These are phyloP conservation scores for Dicycla oo DNA, from an alignment of 2,888 invertebrate species.

Conservation along the genomic window DNA sequence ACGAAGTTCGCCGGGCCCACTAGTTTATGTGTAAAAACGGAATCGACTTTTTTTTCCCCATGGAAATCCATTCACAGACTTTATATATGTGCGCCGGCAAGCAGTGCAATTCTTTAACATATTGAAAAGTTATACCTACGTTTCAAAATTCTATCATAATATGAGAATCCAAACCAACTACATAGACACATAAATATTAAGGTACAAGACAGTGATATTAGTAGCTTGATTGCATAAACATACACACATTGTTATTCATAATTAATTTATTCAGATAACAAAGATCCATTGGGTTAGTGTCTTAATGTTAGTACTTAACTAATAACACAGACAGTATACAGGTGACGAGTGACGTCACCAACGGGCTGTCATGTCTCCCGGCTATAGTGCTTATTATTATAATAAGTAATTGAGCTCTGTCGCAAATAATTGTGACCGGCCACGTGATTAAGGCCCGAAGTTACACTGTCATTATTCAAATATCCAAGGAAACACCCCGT, in stretches of 20 bases:
- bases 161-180: not conserved
- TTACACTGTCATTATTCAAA: constrained; percentile 11
- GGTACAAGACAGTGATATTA: not conserved
- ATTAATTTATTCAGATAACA: too few relatives aligned
- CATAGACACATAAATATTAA: not conserved
- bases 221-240: not conserved
- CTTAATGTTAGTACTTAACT: too few relatives aligned
- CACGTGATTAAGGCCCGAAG: constrained; percentile 3
- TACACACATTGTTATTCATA: too few relatives aligned
- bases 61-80: constrained; percentile 22
- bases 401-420: not conserved
- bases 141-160: constrained; percentile 1
- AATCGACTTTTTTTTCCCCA: constrained; percentile 13
- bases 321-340: too few relatives aligned
- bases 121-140: constrained; percentile 4
- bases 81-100: constrained; percentile 1
- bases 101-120: not conserved
- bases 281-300: too few relatives aligned
- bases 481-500: not conserved
- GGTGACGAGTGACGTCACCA: too few relatives aligned
- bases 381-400: too few relatives aligned
- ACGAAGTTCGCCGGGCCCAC: too few relatives aligned
- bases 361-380: too few relatives aligned
- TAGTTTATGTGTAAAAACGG: not conserved
- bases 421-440: constrained; percentile 15